phyloP scores from a whole-genome alignment of 2,888 invertebrate genomes.

The Spilarctia lutea region DNA sequence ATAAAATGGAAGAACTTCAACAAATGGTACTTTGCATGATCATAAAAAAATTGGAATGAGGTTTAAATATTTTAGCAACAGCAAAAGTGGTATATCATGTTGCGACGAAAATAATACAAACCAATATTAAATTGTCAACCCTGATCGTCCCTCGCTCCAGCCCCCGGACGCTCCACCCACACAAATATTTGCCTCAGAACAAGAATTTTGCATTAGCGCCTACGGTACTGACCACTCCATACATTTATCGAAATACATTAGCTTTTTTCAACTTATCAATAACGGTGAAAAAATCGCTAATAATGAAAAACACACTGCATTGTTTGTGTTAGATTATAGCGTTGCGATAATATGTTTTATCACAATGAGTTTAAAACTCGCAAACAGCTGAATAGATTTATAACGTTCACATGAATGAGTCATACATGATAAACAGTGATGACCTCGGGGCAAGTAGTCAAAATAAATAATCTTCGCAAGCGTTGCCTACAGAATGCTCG shows the following conservation, averaged over 20 bases:
- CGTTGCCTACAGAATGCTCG: conserved; percentile 29
- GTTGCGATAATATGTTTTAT: conserved; percentile 16
- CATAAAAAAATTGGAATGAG: conserved; percentile 20
- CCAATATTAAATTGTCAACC: conserved; percentile 49
- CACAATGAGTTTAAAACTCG: conserved; percentile 21
- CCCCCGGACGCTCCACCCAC: conserved; percentile 62
- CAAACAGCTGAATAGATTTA: conserved; percentile 40
- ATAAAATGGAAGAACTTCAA: neutral
- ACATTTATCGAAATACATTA: conserved; percentile 66
- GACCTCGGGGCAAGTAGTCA: conserved; percentile 63
- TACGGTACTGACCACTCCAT: conserved; percentile 59
- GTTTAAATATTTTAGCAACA: conserved; percentile 28
- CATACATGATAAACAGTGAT: conserved; percentile 66
- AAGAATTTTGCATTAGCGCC: conserved; percentile 78
- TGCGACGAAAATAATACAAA: conserved; percentile 33
- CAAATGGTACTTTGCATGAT: neutral
- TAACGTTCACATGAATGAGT: conserved; percentile 62
- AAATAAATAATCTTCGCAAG: conserved; percentile 60
- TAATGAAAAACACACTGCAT: conserved; percentile 41
- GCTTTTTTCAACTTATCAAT: conserved; percentile 49
- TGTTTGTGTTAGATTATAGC: conserved; percentile 19
- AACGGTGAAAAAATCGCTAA: conserved; percentile 43
- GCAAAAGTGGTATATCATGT: conserved; percentile 42
- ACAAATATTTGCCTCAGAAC: conserved; percentile 73
- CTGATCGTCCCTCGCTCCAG: conserved; percentile 45